Evolutionary conservation across 2,888 invertebrate species (phyloP).

Genomic region (Cryptocheilus praepositus): DNA sequence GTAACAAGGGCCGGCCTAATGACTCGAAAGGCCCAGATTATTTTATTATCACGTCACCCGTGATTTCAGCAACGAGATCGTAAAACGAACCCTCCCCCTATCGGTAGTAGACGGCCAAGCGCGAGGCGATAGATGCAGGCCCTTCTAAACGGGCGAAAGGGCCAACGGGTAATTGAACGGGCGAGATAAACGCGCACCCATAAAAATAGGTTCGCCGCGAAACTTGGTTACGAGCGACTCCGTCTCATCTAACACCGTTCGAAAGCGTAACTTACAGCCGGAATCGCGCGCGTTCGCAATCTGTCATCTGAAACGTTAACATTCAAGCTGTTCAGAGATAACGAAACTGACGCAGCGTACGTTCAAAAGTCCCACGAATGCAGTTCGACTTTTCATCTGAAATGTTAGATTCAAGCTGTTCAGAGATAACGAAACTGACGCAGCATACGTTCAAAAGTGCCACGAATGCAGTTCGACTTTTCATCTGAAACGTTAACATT

Average conservation of each 20-base stretch:
- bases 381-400: background rate
- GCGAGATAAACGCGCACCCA: constrained; percentile 40
- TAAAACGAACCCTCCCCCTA: constrained; percentile 57
- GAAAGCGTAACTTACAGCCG: too few species aligned
- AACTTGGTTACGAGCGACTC: too few species aligned
- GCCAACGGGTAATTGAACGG: constrained; percentile 49
- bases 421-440: too few species aligned
- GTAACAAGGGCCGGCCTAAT: constrained; percentile 73
- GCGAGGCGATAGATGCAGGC: constrained; percentile 39
- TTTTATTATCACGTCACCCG: constrained; percentile 74
- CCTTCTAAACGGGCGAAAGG: constrained; percentile 37
- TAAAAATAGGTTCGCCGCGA: constrained; percentile 27
- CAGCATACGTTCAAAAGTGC: too few species aligned
- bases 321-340: too few species aligned
- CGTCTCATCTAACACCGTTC: too few species aligned
- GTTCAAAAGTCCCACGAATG: too few species aligned
- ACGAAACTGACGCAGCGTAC: too few species aligned
- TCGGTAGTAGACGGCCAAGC: constrained; percentile 18
- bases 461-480: background rate
- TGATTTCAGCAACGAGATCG: constrained; percentile 69
- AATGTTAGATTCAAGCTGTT: background rate
- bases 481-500: background rate
- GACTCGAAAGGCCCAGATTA: constrained; percentile 74
- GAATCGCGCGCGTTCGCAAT: too few species aligned
- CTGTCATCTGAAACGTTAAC: constrained; percentile 1